phyloP scores from a whole-genome alignment of 2,113 vertebrate species.

The cat (Felis catus) region DNA sequence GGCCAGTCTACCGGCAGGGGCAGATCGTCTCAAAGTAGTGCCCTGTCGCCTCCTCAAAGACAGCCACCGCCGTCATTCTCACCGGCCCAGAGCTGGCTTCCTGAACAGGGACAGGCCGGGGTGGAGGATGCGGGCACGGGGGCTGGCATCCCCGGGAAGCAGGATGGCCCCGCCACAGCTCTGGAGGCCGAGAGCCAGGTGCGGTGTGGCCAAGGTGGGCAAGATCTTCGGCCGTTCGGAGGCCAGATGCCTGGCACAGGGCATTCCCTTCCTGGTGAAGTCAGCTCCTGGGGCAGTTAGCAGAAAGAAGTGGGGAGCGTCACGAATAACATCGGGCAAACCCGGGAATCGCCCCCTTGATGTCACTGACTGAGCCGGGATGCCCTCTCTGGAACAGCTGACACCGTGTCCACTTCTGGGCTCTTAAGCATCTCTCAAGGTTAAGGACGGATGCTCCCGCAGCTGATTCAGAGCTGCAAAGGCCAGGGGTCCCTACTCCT shows the following conservation, averaged over 20 bases:
- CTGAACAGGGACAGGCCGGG: background rate
- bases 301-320: background rate
- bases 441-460: background rate
- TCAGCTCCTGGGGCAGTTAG: background rate
- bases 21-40: background rate
- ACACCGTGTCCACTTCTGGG: slow-evolving; percentile 4
- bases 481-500: background rate
- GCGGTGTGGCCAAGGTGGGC: background rate
- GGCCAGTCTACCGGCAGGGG: background rate
- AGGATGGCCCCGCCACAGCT: background rate
- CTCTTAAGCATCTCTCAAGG: slow-evolving; percentile 12
- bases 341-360: background rate
- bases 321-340: background rate
- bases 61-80: background rate
- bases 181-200: background rate
- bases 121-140: background rate
- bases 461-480: background rate
- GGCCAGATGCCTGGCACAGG: background rate
- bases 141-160: background rate
- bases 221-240: background rate
- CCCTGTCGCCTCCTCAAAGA: background rate
- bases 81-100: background rate
- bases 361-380: background rate
- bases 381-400: background rate
- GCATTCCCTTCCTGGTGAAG: background rate